phyloP scores from a whole-genome alignment of 1,140 invertebrate genomes.

The Magallana angulata region DNA sequence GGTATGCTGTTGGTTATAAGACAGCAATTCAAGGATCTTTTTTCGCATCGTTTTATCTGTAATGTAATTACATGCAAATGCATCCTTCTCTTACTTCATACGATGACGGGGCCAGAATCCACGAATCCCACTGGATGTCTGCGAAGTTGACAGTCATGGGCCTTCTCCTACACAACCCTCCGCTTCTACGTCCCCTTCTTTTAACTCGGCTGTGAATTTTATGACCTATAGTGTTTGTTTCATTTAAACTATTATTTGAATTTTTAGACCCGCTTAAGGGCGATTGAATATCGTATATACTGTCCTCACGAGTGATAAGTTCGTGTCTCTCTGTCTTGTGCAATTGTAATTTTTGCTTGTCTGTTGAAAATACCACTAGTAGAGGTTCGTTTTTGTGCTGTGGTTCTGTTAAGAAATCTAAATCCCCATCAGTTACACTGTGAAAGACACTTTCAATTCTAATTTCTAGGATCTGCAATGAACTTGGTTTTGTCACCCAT shows the following conservation, averaged over 20 bases:
- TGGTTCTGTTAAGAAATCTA: conserved; percentile 82
- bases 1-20: too few species aligned
- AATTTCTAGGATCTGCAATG: conserved; percentile 77
- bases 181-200: conserved; percentile 51
- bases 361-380: conserved; percentile 72
- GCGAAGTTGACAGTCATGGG: conserved; percentile 95
- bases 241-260: background rate
- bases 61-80: conserved; percentile 81
- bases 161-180: conserved; percentile 86
- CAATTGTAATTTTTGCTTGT: conserved; percentile 60
- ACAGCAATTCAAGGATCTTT: too few species aligned
- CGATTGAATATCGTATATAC: conserved; percentile 37
- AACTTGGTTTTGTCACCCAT: conserved; percentile 86
- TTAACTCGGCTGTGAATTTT: conserved; percentile 53
- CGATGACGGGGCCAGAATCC: conserved; percentile 97
- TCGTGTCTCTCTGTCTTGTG: conserved; percentile 64
- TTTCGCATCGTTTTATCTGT: too few species aligned
- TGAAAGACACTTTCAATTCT: conserved; percentile 69
- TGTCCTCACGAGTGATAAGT: conserved; percentile 64
- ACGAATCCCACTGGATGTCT: conserved; percentile 98
- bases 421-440: conserved; percentile 50
- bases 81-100: conserved; percentile 84
- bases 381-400: conserved; percentile 69
- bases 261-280: background rate
- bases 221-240: conserved; percentile 16